These are phyloP conservation scores for Griposia aprilina DNA, from an alignment of 2,888 invertebrate genomes.

Conservation along the genomic window DNA sequence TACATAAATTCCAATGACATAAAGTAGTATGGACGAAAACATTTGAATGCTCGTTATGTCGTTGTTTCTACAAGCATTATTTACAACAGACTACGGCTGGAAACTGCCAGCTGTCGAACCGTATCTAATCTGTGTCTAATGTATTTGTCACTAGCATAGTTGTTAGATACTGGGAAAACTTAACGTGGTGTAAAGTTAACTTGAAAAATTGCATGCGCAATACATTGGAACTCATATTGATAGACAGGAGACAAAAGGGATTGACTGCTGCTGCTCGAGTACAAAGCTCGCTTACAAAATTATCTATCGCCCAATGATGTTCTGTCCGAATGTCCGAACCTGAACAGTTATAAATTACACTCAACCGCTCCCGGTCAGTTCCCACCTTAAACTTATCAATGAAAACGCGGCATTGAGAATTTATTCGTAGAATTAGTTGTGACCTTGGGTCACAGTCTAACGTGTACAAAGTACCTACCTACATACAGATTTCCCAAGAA, in stretches of 20 bases:
- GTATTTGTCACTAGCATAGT: not conserved
- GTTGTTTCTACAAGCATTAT: not conserved
- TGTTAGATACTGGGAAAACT: not conserved
- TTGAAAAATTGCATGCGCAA: not conserved
- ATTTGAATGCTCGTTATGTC: not conserved
- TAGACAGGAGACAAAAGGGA: not conserved
- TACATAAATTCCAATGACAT: not conserved
- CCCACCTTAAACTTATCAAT: slow-evolving; percentile 45
- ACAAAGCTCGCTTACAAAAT: not conserved
- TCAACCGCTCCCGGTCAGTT: slow-evolving; percentile 14
- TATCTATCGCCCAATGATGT: not conserved
- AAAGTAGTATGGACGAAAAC: not conserved
- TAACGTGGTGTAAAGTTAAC: not conserved
- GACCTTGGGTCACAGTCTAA: slow-evolving; percentile 2
- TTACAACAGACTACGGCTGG: not conserved
- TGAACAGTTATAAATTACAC: not conserved
- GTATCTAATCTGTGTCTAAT: slow-evolving; percentile 4
- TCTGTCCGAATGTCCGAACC: not conserved
- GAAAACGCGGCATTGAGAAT: slow-evolving; percentile 31
- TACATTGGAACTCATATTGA: too few species aligned
- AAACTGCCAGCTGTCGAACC: not conserved
- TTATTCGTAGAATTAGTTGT: slow-evolving; percentile 20
- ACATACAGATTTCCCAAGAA: not conserved
- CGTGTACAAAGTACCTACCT: not conserved
- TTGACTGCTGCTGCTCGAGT: not conserved